Evolutionary conservation across 2,888 invertebrate genomes (phyloP).

Genomic region (Byasa hedistus): DNA sequence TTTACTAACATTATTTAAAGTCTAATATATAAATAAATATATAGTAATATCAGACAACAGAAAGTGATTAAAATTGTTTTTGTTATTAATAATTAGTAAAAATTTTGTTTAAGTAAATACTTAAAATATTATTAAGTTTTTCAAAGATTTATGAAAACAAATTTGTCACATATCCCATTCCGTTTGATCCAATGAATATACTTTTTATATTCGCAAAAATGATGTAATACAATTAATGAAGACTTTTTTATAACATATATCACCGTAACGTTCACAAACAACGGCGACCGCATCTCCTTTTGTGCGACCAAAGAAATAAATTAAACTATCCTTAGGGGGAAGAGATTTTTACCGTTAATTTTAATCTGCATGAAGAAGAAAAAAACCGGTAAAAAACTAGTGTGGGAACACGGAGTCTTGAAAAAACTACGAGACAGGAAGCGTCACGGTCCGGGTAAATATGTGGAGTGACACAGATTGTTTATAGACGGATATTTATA

Average conservation of each 20-base stretch:
- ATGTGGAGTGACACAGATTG: conserved; percentile 65
- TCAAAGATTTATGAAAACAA: no score
- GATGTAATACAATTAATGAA: conserved; percentile 15
- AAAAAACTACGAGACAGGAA: conserved; percentile 71
- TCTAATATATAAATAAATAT: no score
- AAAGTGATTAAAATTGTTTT: no score
- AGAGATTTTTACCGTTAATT: conserved; percentile 72
- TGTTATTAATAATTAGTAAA: no score
- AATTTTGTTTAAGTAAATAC: no score
- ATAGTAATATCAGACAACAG: no score
- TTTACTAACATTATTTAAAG: no score
- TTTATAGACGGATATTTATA: conserved; percentile 67
- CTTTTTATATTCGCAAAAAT: conserved; percentile 24
- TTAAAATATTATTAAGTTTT: no score
- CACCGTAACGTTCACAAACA: conserved; percentile 60
- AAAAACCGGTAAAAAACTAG: conserved; percentile 60
- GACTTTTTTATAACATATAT: conserved; percentile 44
- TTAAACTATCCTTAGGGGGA: conserved; percentile 76
- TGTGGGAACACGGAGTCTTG: conserved; percentile 67
- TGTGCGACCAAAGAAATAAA: conserved; percentile 72
- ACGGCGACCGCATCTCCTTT: conserved; percentile 69
- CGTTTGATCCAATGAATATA: not conserved
- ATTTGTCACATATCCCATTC: not conserved
- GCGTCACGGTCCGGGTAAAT: conserved; percentile 68
- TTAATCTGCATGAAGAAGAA: conserved; percentile 69